Percentiles rank a stretch among this genome's conserved stretches.
These are phyloP conservation scores for Drosophila repletoides DNA, from an alignment of 1,140 invertebrate species.

Conservation along the genomic window DNA sequence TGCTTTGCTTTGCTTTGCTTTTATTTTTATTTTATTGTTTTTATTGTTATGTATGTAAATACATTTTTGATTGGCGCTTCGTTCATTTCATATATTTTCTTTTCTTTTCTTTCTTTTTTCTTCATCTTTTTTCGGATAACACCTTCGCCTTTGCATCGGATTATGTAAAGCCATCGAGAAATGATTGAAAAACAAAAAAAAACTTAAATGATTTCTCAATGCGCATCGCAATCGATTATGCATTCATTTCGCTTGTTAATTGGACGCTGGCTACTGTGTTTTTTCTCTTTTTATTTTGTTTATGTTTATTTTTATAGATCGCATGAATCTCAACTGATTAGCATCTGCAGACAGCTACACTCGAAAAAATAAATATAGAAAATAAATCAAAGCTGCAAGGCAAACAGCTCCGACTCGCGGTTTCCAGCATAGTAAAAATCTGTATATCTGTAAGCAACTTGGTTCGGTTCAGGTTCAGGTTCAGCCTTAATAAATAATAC, in stretches of 20 bases:
- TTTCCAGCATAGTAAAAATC: too few relatives aligned
- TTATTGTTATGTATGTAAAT: constrained; percentile 47
- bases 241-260: constrained; percentile 60
- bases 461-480: too few relatives aligned
- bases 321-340: constrained; percentile 3
- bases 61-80: constrained; percentile 17
- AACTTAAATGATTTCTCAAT: constrained; percentile 74
- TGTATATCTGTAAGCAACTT: too few relatives aligned
- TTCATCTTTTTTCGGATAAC: constrained; percentile 10
- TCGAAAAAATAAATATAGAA: too few relatives aligned
- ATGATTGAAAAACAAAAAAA: constrained; percentile 28
- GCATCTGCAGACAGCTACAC: neutral
- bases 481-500: too few relatives aligned
- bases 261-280: constrained; percentile 44
- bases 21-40: constrained; percentile 50
- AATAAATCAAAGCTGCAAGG: too few relatives aligned
- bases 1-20: constrained; percentile 52
- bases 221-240: constrained; percentile 56
- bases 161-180: constrained; percentile 65
- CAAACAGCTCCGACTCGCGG: too few relatives aligned
- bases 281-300: neutral
- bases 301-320: constrained; percentile 12
- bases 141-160: constrained; percentile 22
- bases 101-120: constrained; percentile 11
- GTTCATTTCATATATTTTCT: neutral